Evolutionary conservation across 2,113 vertebrate species (phyloP).

Genomic region (Gnathonemus longibarbis): DNA sequence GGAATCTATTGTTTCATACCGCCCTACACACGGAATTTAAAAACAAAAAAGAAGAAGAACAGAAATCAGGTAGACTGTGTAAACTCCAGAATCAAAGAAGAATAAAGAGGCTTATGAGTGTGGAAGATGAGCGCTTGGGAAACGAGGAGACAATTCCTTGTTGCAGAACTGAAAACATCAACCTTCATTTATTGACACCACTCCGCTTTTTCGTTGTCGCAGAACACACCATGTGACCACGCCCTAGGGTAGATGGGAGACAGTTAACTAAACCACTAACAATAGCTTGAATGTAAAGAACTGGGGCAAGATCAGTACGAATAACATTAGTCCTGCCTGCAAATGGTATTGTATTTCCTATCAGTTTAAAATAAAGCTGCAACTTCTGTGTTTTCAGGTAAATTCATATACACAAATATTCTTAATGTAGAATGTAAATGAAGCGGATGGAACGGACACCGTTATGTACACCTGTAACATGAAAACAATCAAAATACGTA

Average conservation of each 20-base stretch:
- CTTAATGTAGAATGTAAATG: neutral
- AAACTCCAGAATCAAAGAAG: neutral
- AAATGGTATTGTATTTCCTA: neutral
- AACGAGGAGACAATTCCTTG: neutral
- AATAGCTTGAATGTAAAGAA: neutral
- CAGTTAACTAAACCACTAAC: neutral
- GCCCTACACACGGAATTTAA: neutral
- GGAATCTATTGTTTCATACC: neutral
- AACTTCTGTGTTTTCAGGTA: neutral
- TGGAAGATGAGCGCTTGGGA: neutral
- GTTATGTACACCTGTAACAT: neutral
- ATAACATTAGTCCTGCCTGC: neutral
- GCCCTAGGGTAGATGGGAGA: neutral
- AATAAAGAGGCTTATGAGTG: neutral
- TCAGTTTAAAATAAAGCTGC: neutral
- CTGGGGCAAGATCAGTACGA: neutral
- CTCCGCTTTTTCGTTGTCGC: neutral
- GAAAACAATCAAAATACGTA: neutral
- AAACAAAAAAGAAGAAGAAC: neutral
- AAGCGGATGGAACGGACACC: neutral
- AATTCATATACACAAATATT: neutral
- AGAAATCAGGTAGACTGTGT: neutral
- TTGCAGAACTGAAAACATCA: neutral
- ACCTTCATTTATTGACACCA: neutral
- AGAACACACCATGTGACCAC: neutral